Base-by-base conservation (phyloP, 2,888 invertebrate genomes). In the Orthosia incerta region DNA sequence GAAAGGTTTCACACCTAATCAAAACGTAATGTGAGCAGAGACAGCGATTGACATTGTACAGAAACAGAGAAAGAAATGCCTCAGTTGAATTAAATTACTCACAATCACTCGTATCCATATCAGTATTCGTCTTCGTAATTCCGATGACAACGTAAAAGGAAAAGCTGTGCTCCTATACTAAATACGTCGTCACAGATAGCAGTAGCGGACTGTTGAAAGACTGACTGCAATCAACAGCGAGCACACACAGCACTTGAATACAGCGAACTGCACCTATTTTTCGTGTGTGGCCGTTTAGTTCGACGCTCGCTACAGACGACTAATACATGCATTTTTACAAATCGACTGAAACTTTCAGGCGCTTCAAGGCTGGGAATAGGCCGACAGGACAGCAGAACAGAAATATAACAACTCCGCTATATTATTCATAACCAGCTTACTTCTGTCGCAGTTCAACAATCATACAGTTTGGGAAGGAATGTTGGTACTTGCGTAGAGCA, bases 121-220 rank as follows among this genome's bases (percentile, higher is more conserved):
- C 50, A 23, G 64, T 59, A 66, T 18, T 66, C 77, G 39, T 74
- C 68, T 31, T 57, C 65, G 39, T 74, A 56, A 60, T 50, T 63
- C 82, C 77, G 46, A 71, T 81, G 71, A 76, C 76, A 79, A 81
- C 76, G 81, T 57, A 81, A 81, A 81, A 76, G 81, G 81, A 76
- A 81, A 78, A 77, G 31, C 26, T 75, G 56, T 57, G 76, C 76
- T 79, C 64, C 56, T 77, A 77, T 67, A 48, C 64, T 76, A 79
- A 76, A 53, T 50, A 64, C 55, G 50, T 65, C 64, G n/a, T 56
- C 68, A 53, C 20, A 64, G 39, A 50, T 76, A 77, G 70, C 81
- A 61, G 68, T 76, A 75, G 81, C 75, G 59, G 63, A 69, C 55
- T 26, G 81, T 76, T 59, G 77, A 77, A 12, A 55, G 62, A 63